Evolutionary conservation across 2,113 vertebrate species (phyloP).

Genomic region (Notarius lentiginosus): DNA sequence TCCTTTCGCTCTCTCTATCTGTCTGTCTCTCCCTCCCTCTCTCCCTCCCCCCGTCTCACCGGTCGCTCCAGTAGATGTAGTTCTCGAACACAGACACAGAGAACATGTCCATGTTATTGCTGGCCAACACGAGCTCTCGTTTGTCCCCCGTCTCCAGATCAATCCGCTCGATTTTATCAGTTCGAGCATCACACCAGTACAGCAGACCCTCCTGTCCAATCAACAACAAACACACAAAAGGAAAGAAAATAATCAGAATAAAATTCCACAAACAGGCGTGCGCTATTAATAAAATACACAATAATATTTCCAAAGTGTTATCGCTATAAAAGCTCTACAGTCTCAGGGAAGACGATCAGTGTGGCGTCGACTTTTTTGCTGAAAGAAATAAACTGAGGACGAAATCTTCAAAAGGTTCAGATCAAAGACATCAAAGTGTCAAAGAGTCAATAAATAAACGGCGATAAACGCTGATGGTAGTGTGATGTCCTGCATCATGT

Average conservation of each 20-base stretch:
- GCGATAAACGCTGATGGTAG: background rate
- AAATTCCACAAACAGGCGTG: background rate
- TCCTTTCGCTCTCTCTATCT: background rate
- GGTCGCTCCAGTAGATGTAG: conserved; percentile 98
- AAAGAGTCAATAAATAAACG: background rate
- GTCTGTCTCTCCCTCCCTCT: too few relatives aligned
- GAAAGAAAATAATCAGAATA: background rate
- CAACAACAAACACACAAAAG: background rate
- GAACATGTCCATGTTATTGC: conserved; percentile 99
- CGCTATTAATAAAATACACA: background rate
- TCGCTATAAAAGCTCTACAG: background rate
- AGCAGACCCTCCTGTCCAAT: conserved; percentile 83
- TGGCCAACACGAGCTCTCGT: conserved; percentile 89
- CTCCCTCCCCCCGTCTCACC: conserved; percentile 66
- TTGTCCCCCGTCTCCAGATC: conserved; percentile 92
- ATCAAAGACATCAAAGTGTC: background rate
- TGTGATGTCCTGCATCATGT: background rate
- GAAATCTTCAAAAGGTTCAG: background rate
- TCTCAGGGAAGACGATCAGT: background rate
- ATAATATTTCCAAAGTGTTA: background rate
- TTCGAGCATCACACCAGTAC: conserved; percentile 97
- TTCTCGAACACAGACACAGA: conserved; percentile 94
- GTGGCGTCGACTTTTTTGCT: background rate
- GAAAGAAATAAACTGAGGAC: background rate
- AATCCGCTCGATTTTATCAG: conserved; percentile 93